These are phyloP conservation scores for Lordiphosa andalusiaca DNA, from an alignment of 2,888 invertebrate species.

Conservation along the genomic window DNA sequence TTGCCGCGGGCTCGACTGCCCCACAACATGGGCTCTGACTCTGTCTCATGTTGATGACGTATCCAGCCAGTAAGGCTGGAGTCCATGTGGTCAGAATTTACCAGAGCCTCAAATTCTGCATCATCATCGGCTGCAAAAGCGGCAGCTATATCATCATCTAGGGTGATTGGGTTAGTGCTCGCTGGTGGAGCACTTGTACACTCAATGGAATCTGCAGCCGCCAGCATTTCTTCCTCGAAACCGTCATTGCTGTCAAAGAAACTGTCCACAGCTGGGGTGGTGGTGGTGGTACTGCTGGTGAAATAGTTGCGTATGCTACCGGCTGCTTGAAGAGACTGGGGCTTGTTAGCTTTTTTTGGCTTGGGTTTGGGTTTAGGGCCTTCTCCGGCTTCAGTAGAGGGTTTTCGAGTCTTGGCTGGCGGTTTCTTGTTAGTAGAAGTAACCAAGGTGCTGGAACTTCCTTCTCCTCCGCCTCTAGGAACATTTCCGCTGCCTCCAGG, in stretches of 20 bases:
- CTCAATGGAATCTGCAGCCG: conserved; percentile 42
- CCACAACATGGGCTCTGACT: conserved; percentile 52
- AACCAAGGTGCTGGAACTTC: conserved; percentile 3
- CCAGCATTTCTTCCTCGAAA: conserved; percentile 69
- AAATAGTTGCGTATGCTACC: conserved; percentile 54
- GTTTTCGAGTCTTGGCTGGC: conserved; percentile 19
- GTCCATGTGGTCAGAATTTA: conserved; percentile 27
- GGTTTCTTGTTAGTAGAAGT: background rate
- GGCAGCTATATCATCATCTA: conserved; percentile 61
- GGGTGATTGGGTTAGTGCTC: background rate
- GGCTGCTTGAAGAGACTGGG: background rate
- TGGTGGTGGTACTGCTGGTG: conserved; percentile 26
- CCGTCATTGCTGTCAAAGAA: conserved; percentile 77
- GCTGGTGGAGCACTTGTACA: conserved; percentile 1
- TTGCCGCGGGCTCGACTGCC: conserved; percentile 44
- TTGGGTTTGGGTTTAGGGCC: conserved; percentile 2
- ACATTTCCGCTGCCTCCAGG: conserved; percentile 33
- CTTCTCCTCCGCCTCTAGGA: conserved; percentile 42
- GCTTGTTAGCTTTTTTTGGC: conserved; percentile 6
- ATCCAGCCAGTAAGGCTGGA: conserved; percentile 45
- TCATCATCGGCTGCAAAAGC: conserved; percentile 69
- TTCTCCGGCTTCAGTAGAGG: background rate
- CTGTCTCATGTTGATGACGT: conserved; percentile 28
- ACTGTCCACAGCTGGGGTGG: background rate
- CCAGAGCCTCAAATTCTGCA: conserved; percentile 58